These are phyloP conservation scores for Bruchidius siliquastri DNA, from an alignment of 2,888 invertebrate species.

Conservation along the genomic window DNA sequence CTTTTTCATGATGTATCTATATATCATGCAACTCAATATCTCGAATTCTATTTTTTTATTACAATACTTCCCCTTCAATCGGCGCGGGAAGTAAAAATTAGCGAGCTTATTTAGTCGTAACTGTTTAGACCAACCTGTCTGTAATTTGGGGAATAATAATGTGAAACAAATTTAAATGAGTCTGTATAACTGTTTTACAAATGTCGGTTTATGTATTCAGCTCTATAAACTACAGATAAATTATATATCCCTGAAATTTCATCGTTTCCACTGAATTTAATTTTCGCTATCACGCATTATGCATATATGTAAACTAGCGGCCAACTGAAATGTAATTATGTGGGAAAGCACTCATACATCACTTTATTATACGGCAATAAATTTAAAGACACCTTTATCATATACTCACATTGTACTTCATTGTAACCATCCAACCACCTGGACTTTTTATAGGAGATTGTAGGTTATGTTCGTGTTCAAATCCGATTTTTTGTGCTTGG, in stretches of 20 bases:
- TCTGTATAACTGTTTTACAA: not conserved
- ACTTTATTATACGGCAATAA: not conserved
- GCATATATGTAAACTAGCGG: not conserved
- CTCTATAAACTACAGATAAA: conserved; percentile 1
- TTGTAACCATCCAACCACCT: no score
- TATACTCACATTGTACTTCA: no score
- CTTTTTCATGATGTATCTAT: no score
- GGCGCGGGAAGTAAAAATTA: no score
- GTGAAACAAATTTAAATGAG: not conserved
- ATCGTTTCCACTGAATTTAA: not conserved
- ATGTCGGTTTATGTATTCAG: not conserved
- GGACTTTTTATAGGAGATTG: no score
- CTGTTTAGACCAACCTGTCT: no score
- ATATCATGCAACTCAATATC: no score
- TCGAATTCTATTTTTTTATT: no score
- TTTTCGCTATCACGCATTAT: not conserved
- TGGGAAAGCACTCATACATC: not conserved
- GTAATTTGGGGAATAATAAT: not conserved
- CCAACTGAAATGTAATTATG: not conserved
- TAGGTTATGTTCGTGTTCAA: no score
- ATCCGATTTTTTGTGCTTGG: no score
- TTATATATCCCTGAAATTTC: not conserved
- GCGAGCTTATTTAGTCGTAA: no score
- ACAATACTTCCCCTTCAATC: no score
- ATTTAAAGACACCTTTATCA: not conserved